Evolutionary conservation across 2,888 invertebrate genomes (phyloP).

Genomic region (Drosophila longiperda): DNA sequence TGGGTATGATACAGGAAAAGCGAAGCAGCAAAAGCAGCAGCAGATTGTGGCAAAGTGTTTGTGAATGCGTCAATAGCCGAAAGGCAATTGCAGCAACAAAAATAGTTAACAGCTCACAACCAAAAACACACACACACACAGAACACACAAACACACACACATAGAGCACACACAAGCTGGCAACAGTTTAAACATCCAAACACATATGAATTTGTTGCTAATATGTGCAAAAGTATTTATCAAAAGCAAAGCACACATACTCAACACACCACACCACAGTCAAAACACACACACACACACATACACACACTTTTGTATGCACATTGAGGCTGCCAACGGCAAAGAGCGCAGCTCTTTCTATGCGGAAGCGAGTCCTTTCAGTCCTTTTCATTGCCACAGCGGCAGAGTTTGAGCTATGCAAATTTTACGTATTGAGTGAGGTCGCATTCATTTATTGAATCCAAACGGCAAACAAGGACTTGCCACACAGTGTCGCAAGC

Average conservation of each 20-base stretch:
- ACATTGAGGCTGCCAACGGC: constrained; percentile 28
- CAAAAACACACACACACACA: constrained; percentile 12
- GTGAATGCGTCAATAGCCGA: constrained; percentile 70
- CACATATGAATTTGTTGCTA: constrained; percentile 45
- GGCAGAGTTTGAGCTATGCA: constrained; percentile 27
- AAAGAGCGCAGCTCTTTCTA: constrained; percentile 48
- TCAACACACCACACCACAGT: neutral
- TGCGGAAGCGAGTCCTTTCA: constrained; percentile 26
- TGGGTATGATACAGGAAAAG: neutral
- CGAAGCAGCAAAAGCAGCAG: constrained; percentile 20
- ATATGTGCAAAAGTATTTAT: constrained; percentile 68
- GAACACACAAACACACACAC: constrained; percentile 9
- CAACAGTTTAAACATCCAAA: constrained; percentile 36
- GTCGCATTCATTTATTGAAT: constrained; percentile 57
- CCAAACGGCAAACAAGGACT: constrained; percentile 39
- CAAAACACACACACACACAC: constrained; percentile 5
- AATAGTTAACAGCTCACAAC: constrained; percentile 54
- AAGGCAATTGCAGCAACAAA: constrained; percentile 61
- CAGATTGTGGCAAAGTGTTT: constrained; percentile 72
- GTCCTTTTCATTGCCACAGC: constrained; percentile 9
- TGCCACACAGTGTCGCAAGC: constrained; percentile 39
- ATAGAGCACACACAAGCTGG: constrained; percentile 13
- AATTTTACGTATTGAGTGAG: constrained; percentile 45
- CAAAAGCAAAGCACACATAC: constrained; percentile 43
- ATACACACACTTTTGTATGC: neutral